Conservation (phyloP, 2,797 vertebrate genomes). For the Cirrhinus molitorella region DNA sequence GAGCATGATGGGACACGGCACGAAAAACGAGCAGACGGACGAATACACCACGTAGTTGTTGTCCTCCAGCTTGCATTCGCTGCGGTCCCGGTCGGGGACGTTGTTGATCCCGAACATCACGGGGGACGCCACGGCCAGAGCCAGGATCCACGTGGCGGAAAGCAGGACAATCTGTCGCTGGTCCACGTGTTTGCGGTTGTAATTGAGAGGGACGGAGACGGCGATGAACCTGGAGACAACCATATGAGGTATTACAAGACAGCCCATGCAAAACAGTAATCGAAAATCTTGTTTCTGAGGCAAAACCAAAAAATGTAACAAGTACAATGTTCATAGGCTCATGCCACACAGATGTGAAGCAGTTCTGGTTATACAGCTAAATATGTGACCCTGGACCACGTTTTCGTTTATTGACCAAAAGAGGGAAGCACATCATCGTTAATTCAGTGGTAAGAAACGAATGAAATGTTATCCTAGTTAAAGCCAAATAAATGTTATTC, state of each 20-base stretch:
- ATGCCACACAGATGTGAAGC: too few relatives aligned
- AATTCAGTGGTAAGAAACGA: too few relatives aligned
- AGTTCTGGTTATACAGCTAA: too few relatives aligned
- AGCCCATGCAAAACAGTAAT: neutral
- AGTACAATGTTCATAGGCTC: too few relatives aligned
- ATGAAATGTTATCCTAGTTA: too few relatives aligned
- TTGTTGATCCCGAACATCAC: slow-evolving; percentile 94
- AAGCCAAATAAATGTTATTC: too few relatives aligned
- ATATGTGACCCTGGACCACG: too few relatives aligned
- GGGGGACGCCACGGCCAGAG: slow-evolving; percentile 91
- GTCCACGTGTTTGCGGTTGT: slow-evolving; percentile 90
- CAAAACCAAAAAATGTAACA: too few relatives aligned
- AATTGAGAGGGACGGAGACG: slow-evolving; percentile 88
- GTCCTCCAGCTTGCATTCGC: slow-evolving; percentile 90
- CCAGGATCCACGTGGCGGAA: slow-evolving; percentile 91
- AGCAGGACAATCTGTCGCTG: slow-evolving; percentile 87
- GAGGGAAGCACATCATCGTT: too few relatives aligned
- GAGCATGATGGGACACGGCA: slow-evolving; percentile 95
- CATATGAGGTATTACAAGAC: slow-evolving; percentile 6
- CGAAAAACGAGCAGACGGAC: slow-evolving; percentile 95
- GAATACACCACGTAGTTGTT: slow-evolving; percentile 91
- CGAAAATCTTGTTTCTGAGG: too few relatives aligned
- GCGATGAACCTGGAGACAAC: slow-evolving; percentile 89
- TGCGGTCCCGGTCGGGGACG: slow-evolving; percentile 82
- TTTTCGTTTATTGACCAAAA: too few relatives aligned